Evolutionary conservation across 1,140 invertebrate genomes (phyloP), one percentile per base, ranked within the genome.

Genomic region (Hylyphantes graminicola): DNA sequence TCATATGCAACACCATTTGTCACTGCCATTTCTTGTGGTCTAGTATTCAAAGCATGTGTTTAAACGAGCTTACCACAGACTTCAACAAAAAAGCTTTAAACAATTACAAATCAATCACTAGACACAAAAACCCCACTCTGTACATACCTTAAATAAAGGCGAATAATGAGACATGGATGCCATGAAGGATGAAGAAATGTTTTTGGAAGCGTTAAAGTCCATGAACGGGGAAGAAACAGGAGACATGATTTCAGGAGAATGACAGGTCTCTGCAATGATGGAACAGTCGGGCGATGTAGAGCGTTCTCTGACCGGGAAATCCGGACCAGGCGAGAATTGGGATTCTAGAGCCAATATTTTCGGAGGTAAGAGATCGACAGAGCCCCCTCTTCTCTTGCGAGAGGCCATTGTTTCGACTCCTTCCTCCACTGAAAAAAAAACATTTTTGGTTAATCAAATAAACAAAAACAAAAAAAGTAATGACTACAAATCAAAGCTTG

Each of bases 381-480:
- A 11, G 9, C n/a, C 15, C 4, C 75, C 80, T 67, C 75, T 83
- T 15, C 80, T 74, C 53, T 83, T 83, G 50, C 80, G 80, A 65
- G 70, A 65, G 51, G 72, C 70, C 72, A 83, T 83, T 10, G 72
- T 75, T 74, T 83, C 80, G 11, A 19, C 17, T 2, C 80, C 80
- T 65, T 74, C 65, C 15, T 53, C 48, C n/a, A 83, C 80, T 83
- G 61, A n/a, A 74, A 64, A 82, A 35, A n/a, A 59, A 72, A 72
- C 7, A 17, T 6, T 12, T 51, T 7, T 70, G 51, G 35, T 12
- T 7, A 70, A 51, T 59, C 11, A 9, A 59, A 13, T 59, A 59
- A 59, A 9, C 12, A 21, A 11, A 17, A 1, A 17, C 9, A 19
- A 65, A 65, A 21, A 21, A 10, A 17, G n/a, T n/a, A n/a, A n/a